These are phyloP conservation scores for Bujurquina vittata DNA, from an alignment of 2,113 vertebrate species.

Conservation along the genomic window DNA sequence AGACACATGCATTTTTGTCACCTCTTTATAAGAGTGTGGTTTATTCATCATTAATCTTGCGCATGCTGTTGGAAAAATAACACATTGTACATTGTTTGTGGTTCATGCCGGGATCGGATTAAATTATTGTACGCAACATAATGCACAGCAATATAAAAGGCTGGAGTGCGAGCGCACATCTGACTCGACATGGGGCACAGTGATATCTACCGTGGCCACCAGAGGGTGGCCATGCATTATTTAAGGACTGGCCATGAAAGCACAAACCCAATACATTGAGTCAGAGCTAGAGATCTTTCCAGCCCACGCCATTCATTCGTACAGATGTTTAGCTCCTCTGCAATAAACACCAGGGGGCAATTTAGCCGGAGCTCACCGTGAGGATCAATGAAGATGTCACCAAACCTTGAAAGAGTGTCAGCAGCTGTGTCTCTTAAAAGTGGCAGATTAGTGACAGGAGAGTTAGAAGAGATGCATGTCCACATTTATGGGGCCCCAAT, in stretches of 20 bases:
- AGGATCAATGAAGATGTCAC: slow-evolving; percentile 73
- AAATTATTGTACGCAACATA: slow-evolving; percentile 26
- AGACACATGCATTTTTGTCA: slow-evolving; percentile 38
- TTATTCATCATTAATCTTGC: slow-evolving; percentile 57
- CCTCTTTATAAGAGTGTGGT: slow-evolving; percentile 43
- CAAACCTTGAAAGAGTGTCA: slow-evolving; percentile 68
- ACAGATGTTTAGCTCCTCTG: slow-evolving; percentile 66
- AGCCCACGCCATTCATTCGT: slow-evolving; percentile 58
- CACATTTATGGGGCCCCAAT: not conserved
- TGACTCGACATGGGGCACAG: not conserved
- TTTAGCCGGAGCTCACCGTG: slow-evolving; percentile 56
- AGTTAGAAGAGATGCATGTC: not conserved
- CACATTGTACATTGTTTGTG: slow-evolving; percentile 27
- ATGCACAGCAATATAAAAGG: slow-evolving; percentile 1
- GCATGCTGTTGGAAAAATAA: not conserved
- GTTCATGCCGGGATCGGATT: slow-evolving; percentile 38
- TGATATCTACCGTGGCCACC: slow-evolving; percentile 47
- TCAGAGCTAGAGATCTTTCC: not conserved
- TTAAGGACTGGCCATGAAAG: slow-evolving; percentile 4
- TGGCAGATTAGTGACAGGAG: slow-evolving; percentile 23
- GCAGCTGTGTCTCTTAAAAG: slow-evolving; percentile 59
- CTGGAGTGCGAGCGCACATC: not conserved
- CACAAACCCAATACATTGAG: not conserved
- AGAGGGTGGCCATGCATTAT: slow-evolving; percentile 64
- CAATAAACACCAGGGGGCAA: slow-evolving; percentile 60